Percentiles rank a stretch among this genome's conserved stretches.
Evolutionary conservation across 2,888 invertebrate genomes (phyloP).

Genomic region (Troilus luridus): DNA sequence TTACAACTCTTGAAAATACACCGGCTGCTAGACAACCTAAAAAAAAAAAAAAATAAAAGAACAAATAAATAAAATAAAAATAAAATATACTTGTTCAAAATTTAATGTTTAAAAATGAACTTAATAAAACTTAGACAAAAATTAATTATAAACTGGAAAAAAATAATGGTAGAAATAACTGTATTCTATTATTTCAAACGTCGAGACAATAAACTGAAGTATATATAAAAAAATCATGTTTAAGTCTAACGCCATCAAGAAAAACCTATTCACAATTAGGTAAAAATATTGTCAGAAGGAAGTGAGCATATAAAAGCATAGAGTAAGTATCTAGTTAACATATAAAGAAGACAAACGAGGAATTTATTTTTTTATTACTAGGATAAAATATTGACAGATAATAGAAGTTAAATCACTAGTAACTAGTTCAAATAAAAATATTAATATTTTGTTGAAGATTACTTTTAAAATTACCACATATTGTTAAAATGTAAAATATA

Average conservation of each 20-base stretch:
- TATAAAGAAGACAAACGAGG: too few species aligned
- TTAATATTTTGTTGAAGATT: neutral
- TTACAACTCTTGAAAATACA: neutral
- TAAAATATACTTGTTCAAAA: neutral
- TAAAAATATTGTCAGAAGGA: neutral
- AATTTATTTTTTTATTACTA: too few species aligned
- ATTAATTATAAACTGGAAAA: neutral
- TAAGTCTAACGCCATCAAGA: too few species aligned
- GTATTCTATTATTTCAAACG: neutral
- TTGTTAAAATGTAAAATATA: too few species aligned
- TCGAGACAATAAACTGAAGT: neutral
- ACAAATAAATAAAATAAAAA: neutral
- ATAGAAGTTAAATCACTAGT: too few species aligned
- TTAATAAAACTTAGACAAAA: neutral
- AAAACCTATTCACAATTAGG: neutral
- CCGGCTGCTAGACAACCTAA: slow-evolving; percentile 14
- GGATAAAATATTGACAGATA: too few species aligned
- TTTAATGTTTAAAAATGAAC: neutral
- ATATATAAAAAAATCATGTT: neutral
- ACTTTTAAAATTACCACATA: neutral
- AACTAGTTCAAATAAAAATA: neutral
- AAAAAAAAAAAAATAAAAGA: neutral
- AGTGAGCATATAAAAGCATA: neutral
- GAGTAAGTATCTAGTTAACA: too few species aligned
- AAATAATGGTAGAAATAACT: neutral